Evolutionary conservation across 2,888 invertebrate genomes (phyloP).

Genomic region (Tuberolachnus salignus): DNA sequence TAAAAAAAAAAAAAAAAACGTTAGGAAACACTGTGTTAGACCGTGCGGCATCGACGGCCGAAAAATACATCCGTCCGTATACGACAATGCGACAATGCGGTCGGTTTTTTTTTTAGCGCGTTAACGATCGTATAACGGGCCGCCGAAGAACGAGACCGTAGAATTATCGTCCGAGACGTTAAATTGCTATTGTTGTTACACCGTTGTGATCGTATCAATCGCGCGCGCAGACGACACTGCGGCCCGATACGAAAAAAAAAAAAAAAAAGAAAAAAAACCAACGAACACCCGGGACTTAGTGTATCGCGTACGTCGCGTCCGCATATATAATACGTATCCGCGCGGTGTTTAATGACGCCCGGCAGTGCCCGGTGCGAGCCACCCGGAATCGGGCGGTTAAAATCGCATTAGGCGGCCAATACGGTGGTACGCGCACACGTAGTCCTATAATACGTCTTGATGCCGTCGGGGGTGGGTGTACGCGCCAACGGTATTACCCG

Average conservation of each 20-base stretch:
- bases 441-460: not conserved
- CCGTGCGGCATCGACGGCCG: too few relatives aligned
- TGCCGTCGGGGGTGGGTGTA: not conserved
- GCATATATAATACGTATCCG: not conserved
- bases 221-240: not conserved
- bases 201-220: not conserved
- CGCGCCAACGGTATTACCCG: constrained; percentile 7
- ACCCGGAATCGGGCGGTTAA: constrained; percentile 42
- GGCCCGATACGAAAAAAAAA: not conserved
- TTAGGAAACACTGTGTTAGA: too few relatives aligned
- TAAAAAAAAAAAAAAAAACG: too few relatives aligned
- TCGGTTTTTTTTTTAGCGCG: too few relatives aligned
- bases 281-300: not conserved
- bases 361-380: not conserved
- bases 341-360: constrained; percentile 15
- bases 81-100: too few relatives aligned
- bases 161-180: not conserved
- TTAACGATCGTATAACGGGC: not conserved
- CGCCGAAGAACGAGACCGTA: not conserved
- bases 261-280: too few relatives aligned
- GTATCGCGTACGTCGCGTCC: not conserved
- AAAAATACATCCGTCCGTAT: too few relatives aligned
- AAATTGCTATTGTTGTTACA: too few relatives aligned
- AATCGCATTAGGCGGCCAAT: constrained; percentile 48
- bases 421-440: not conserved